phyloP scores from a whole-genome alignment of 2,888 invertebrate species.

The Drosophila neotestacea region DNA sequence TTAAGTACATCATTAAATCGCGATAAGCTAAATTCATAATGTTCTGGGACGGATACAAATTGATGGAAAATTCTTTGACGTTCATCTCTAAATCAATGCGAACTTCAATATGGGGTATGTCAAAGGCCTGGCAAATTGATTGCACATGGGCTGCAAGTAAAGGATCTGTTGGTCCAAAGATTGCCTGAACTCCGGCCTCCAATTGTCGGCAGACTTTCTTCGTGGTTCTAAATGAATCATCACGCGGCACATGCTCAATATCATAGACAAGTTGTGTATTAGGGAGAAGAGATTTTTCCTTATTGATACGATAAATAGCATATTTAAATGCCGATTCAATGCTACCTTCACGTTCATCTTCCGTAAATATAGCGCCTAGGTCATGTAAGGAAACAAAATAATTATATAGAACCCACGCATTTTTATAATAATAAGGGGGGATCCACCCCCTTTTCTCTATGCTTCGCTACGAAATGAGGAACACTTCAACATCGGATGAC shows the following conservation, averaged over 20 bases:
- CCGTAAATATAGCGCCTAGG: slow-evolving; percentile 95
- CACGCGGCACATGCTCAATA: slow-evolving; percentile 94
- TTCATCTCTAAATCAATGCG: slow-evolving; percentile 88
- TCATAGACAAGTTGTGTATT: slow-evolving; percentile 96
- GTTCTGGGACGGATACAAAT: slow-evolving; percentile 93
- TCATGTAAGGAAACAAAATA: not conserved
- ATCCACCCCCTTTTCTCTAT: too few relatives aligned
- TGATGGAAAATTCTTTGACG: slow-evolving; percentile 91
- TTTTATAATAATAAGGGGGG: too few relatives aligned
- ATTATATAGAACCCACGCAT: too few relatives aligned
- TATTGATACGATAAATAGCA: slow-evolving; percentile 97
- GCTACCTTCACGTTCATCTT: slow-evolving; percentile 94
- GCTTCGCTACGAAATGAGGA: too few relatives aligned
- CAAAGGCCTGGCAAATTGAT: slow-evolving; percentile 94
- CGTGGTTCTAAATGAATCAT: slow-evolving; percentile 96
- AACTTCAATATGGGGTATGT: slow-evolving; percentile 95
- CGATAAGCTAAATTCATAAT: slow-evolving; percentile 93
- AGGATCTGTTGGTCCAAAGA: slow-evolving; percentile 92
- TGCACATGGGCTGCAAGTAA: slow-evolving; percentile 93
- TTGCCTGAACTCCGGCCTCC: slow-evolving; percentile 91
- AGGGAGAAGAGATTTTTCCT: slow-evolving; percentile 92
- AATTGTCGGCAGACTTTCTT: slow-evolving; percentile 90
- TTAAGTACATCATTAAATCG: slow-evolving; percentile 94
- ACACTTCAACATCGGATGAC: too few relatives aligned
- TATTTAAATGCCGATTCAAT: slow-evolving; percentile 97